A percentile compares a stretch with the other conserved stretches of the same genome.
Conservation (phyloP, 1,140 invertebrate species). For the Hyposmocoma kahamanoa region DNA sequence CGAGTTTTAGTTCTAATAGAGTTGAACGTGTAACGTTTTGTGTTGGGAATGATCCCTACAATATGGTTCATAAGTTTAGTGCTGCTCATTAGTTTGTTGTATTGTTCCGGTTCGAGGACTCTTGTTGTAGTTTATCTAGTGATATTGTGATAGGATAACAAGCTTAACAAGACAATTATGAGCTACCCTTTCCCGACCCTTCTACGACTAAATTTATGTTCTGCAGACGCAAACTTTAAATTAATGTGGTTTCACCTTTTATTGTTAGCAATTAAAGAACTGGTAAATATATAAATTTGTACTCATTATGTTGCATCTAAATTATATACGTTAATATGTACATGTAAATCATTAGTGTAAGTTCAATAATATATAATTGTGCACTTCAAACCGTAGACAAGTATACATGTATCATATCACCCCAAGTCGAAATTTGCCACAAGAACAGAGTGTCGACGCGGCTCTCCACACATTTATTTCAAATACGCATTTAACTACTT, state of each 20-base stretch:
- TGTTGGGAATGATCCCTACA: conserved; percentile 37
- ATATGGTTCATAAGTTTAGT: conserved; percentile 23
- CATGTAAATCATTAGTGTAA: no score
- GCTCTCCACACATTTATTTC: conserved; percentile 28
- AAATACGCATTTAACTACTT: conserved; percentile 51
- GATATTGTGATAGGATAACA: not conserved
- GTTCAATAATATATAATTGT: no score
- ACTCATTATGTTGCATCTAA: no score
- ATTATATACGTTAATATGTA: no score
- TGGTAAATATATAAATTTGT: no score
- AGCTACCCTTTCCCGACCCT: no score
- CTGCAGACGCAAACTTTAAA: no score
- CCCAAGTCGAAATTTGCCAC: conserved; percentile 29
- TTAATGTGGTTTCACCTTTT: no score
- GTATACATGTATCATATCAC: conserved; percentile 6
- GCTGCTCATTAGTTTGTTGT: conserved; percentile 27
- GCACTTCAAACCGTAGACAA: not conserved
- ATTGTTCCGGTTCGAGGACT: conserved; percentile 26
- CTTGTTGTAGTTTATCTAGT: conserved; percentile 23
- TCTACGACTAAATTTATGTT: no score
- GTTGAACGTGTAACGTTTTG: conserved; percentile 32
- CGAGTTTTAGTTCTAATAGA: conserved; percentile 25
- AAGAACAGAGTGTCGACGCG: conserved; percentile 24
- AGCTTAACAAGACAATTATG: not conserved
- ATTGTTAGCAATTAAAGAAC: no score